Evolutionary conservation across 2,888 invertebrate genomes (phyloP).

Genomic region (Hypena proboscidalis): DNA sequence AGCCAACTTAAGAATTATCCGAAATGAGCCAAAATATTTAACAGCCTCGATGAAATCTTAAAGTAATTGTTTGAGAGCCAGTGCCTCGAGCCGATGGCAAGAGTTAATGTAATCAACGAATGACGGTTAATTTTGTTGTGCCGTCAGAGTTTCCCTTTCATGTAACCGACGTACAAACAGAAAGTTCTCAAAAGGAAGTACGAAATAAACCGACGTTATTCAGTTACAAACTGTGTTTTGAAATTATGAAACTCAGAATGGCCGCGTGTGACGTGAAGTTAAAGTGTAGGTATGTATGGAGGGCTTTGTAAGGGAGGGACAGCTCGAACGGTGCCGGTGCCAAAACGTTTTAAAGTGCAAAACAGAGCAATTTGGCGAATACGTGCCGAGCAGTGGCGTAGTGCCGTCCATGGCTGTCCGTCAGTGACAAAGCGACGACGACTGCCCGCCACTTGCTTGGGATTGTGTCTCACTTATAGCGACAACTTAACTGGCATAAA

Average conservation of each 20-base stretch:
- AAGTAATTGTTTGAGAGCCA: conserved; percentile 25
- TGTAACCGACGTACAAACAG: conserved; percentile 15
- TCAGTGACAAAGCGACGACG: conserved; percentile 3
- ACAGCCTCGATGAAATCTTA: conserved; percentile 26
- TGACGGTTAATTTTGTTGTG: conserved; percentile 29
- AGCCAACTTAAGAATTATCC: conserved; percentile 49
- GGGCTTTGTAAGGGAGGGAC: conserved; percentile 1
- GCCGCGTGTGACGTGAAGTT: conserved; percentile 4
- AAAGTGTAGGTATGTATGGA: conserved; percentile 1
- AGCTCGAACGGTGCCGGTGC: background rate
- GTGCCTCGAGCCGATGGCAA: conserved; percentile 18
- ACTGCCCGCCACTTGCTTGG: too few relatives aligned
- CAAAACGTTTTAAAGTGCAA: conserved; percentile 2
- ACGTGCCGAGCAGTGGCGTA: background rate
- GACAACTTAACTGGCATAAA: too few relatives aligned
- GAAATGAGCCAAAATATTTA: conserved; percentile 49
- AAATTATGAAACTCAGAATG: conserved; percentile 7
- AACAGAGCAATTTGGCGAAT: conserved; percentile 7
- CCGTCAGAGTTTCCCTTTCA: conserved; percentile 21
- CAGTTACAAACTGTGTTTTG: conserved; percentile 8
- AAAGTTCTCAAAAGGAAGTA: conserved; percentile 23
- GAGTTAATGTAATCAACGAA: conserved; percentile 37
- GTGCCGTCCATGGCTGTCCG: background rate
- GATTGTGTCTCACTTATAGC: too few relatives aligned
- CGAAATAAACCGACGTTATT: conserved; percentile 14